Evolutionary conservation across 1,140 invertebrate genomes (phyloP).

Genomic region (Drosophila sulfurigaster): DNA sequence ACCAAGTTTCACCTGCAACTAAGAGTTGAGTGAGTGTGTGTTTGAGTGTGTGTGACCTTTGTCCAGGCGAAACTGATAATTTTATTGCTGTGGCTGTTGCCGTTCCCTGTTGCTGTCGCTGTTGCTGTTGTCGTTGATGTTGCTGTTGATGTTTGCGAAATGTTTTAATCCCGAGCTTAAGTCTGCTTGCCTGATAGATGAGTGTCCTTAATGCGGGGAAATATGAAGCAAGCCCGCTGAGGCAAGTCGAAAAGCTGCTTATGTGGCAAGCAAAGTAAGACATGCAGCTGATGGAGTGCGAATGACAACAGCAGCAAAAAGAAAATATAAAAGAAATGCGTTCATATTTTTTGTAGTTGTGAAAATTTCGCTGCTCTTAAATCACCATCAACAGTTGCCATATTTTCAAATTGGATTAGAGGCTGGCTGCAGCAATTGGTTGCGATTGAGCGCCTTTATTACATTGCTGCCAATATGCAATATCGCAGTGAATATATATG

Average conservation of each 20-base stretch:
- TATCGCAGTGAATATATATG: not conserved
- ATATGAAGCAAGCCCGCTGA: slow-evolving; percentile 13
- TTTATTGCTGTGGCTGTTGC: slow-evolving; percentile 15
- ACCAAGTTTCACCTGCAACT: slow-evolving; percentile 28
- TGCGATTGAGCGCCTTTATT: slow-evolving; percentile 61
- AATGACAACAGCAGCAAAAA: too few relatives aligned
- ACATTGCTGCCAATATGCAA: slow-evolving; percentile 38
- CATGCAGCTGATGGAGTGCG: slow-evolving; percentile 16
- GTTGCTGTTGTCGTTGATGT: not conserved
- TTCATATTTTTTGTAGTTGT: not conserved
- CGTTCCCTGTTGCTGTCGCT: not conserved
- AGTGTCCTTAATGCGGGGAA: slow-evolving; percentile 11
- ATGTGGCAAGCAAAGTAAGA: slow-evolving; percentile 4
- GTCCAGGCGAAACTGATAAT: slow-evolving; percentile 31
- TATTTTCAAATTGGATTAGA: slow-evolving; percentile 58
- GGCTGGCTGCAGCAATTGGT: slow-evolving; percentile 44
- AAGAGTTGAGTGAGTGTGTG: slow-evolving; percentile 21
- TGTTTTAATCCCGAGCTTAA: slow-evolving; percentile 40
- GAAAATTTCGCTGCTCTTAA: slow-evolving; percentile 9
- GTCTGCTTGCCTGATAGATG: slow-evolving; percentile 32
- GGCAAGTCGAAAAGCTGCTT: slow-evolving; percentile 43
- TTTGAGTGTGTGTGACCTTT: slow-evolving; percentile 43
- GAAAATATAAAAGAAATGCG: not conserved
- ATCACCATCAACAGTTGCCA: slow-evolving; percentile 19
- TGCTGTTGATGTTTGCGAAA: slow-evolving; percentile 21